phyloP scores from a whole-genome alignment of 2,797 vertebrate species.

The Cyclopterus lumpus region DNA sequence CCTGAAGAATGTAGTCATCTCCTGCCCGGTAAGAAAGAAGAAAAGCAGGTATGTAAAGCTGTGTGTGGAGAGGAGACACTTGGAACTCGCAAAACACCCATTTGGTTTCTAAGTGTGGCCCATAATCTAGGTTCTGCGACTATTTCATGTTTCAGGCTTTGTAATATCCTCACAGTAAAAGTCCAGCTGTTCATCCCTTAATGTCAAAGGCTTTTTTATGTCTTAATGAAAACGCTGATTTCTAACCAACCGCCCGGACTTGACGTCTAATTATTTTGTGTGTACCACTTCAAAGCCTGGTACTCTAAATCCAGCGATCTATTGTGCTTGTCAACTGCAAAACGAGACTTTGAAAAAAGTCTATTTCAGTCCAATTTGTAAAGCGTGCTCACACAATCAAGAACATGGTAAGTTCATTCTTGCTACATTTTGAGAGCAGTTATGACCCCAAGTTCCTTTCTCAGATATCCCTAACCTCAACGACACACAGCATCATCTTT shows the following conservation, averaged over 20 bases:
- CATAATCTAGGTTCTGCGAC: too few species aligned
- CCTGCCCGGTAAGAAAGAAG: slow-evolving; percentile 21
- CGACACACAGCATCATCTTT: slow-evolving; percentile 41
- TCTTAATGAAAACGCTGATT: slow-evolving; percentile 31
- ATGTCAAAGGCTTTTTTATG: neutral
- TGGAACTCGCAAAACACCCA: slow-evolving; percentile 3
- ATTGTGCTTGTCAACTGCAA: slow-evolving; percentile 40
- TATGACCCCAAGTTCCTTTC: slow-evolving; percentile 23
- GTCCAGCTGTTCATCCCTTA: slow-evolving; percentile 13
- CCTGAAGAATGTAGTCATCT: slow-evolving; percentile 25
- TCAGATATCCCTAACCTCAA: slow-evolving; percentile 57
- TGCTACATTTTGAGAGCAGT: slow-evolving; percentile 22
- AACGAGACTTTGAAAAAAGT: slow-evolving; percentile 30
- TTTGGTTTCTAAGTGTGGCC: neutral
- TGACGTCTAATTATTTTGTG: slow-evolving; percentile 46
- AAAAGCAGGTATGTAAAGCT: slow-evolving; percentile 9
- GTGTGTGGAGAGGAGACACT: slow-evolving; percentile 1
- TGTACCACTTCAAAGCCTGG: slow-evolving; percentile 34
- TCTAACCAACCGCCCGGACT: slow-evolving; percentile 14
- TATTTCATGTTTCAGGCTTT: neutral
- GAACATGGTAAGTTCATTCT: slow-evolving; percentile 47
- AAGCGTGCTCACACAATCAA: slow-evolving; percentile 41
- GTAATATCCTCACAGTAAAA: slow-evolving; percentile 13
- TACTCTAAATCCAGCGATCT: slow-evolving; percentile 34
- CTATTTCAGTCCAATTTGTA: slow-evolving; percentile 37